Evolutionary conservation across 2,797 vertebrate species (phyloP).

Genomic region (Cetoscarus ocellatus): DNA sequence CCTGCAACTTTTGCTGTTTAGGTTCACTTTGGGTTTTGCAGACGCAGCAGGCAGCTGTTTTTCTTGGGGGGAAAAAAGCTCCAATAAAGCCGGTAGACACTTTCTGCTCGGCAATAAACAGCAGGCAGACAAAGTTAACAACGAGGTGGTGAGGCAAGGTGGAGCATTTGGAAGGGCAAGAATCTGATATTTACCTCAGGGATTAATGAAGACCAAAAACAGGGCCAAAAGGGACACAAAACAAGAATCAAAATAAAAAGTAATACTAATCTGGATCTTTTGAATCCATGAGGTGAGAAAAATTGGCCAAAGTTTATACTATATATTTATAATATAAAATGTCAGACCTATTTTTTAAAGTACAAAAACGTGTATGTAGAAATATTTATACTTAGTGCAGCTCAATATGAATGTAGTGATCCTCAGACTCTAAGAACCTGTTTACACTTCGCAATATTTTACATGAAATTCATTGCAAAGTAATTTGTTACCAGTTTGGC

Average conservation of each 20-base stretch:
- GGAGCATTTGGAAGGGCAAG: neutral
- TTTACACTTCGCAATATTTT: too few species aligned
- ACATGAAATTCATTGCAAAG: too few species aligned
- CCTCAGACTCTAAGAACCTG: too few species aligned
- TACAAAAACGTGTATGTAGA: too few species aligned
- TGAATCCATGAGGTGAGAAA: neutral
- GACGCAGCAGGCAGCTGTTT: constrained; percentile 5
- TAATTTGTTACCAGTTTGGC: too few species aligned
- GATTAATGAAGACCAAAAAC: neutral
- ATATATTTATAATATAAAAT: too few species aligned
- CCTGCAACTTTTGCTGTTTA: constrained; percentile 1
- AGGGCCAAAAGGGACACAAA: neutral
- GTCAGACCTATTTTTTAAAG: too few species aligned
- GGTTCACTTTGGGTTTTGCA: constrained; percentile 3
- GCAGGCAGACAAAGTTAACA: constrained; percentile 4
- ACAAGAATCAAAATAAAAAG: neutral
- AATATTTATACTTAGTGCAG: too few species aligned
- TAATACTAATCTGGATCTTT: neutral
- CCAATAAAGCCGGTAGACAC: neutral
- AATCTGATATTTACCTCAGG: neutral
- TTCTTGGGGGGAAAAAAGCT: neutral
- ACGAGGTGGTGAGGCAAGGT: neutral
- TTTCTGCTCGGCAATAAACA: neutral
- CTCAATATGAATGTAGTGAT: too few species aligned
- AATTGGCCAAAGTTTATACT: too few species aligned